Percentiles rank a stretch among this genome's conserved stretches.
phyloP scores from a whole-genome alignment of 2,888 invertebrate species.

The Dryococelus australis region DNA sequence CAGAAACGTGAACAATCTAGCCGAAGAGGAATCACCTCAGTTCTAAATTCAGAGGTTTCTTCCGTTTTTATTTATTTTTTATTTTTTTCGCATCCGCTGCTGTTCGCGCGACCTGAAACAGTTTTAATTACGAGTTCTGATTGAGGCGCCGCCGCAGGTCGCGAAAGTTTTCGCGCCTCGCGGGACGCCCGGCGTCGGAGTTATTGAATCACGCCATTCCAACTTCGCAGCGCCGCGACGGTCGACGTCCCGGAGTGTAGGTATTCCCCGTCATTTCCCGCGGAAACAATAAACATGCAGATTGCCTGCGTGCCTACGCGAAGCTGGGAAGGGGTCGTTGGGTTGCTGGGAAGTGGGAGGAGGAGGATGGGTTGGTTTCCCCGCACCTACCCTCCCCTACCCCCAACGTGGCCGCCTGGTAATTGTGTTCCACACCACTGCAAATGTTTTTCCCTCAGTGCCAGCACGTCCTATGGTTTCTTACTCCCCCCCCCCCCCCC shows the following conservation, averaged over 20 bases:
- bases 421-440: constrained; percentile 1
- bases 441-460: not conserved
- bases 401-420: not conserved
- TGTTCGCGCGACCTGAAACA: too few species aligned
- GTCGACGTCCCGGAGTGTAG: not conserved
- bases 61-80: too few species aligned
- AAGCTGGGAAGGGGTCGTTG: not conserved
- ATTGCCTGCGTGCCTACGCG: not conserved
- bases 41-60: too few species aligned
- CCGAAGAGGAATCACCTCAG: too few species aligned
- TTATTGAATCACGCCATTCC: not conserved
- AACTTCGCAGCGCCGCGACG: not conserved
- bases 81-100: too few species aligned
- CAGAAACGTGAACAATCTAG: too few species aligned
- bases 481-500: not conserved
- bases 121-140: too few species aligned
- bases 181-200: not conserved
- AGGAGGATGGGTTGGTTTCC: not conserved
- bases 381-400: not conserved
- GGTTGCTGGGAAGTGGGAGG: not conserved
- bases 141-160: too few species aligned
- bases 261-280: not conserved
- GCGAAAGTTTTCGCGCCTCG: too few species aligned
- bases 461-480: not conserved
- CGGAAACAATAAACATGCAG: constrained; percentile 16